Evolutionary conservation across 2,797 vertebrate genomes (phyloP).

Genomic region (Alfaro cultratus): DNA sequence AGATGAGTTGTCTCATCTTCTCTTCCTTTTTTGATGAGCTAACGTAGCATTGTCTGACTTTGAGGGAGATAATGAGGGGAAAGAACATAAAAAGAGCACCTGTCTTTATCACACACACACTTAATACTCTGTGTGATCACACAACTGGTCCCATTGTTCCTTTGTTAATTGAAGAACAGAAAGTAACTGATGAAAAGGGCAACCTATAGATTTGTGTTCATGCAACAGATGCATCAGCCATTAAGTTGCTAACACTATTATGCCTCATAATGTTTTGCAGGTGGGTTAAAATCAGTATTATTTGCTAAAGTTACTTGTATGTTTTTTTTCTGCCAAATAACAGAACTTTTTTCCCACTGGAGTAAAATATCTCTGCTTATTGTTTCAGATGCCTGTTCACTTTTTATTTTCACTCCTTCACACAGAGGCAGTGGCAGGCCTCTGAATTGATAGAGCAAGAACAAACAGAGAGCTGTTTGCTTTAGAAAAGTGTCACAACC

Average conservation of each 20-base stretch:
- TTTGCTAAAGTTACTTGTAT: not conserved
- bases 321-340: not conserved
- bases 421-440: conserved; percentile 34
- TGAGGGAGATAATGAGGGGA: not conserved
- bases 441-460: conserved; percentile 63
- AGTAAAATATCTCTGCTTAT: conserved; percentile 10
- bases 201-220: conserved; percentile 22
- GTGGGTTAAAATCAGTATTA: not conserved
- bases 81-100: conserved; percentile 5
- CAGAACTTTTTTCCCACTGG: too few relatives aligned
- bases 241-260: not conserved
- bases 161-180: conserved; percentile 45
- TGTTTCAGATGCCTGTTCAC: conserved; percentile 8
- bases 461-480: conserved; percentile 72
- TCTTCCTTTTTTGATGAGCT: conserved; percentile 9
- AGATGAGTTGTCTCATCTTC: not conserved
- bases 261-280: not conserved
- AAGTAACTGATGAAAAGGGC: conserved; percentile 29
- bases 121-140: conserved; percentile 18
- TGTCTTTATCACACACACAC: not conserved
- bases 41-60: conserved; percentile 1
- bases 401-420: conserved; percentile 13
- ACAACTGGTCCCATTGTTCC: conserved; percentile 34
- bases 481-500: conserved; percentile 61
- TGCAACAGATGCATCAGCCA: conserved; percentile 3